These are phyloP conservation scores for Clunio marinus DNA, from an alignment of 2,888 invertebrate species.

Conservation along the genomic window DNA sequence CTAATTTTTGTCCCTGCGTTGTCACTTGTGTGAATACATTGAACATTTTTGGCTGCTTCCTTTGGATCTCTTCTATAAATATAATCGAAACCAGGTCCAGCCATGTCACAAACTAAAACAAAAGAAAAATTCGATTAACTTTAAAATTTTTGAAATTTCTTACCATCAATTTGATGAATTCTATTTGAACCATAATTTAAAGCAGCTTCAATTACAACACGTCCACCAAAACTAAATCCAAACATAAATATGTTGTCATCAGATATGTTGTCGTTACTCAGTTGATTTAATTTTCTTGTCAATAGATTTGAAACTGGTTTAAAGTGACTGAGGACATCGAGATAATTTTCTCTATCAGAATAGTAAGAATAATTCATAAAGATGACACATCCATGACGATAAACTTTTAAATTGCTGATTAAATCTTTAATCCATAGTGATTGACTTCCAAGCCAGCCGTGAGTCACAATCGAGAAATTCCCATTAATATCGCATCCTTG, in stretches of 20 bases:
- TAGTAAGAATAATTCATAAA: slow-evolving; percentile 43
- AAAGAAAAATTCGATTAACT: neutral
- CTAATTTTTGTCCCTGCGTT: slow-evolving; percentile 43
- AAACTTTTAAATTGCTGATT: slow-evolving; percentile 40
- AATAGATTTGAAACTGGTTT: slow-evolving; percentile 41
- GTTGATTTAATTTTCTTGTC: slow-evolving; percentile 41
- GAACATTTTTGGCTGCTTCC: slow-evolving; percentile 43
- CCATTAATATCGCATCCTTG: slow-evolving; percentile 45
- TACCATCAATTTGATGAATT: neutral
- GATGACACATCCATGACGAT: slow-evolving; percentile 43
- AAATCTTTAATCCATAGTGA: neutral
- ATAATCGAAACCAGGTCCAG: slow-evolving; percentile 43
- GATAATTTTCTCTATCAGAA: slow-evolving; percentile 42
- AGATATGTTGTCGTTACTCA: slow-evolving; percentile 41
- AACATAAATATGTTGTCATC: slow-evolving; percentile 43
- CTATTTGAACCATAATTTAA: slow-evolving; percentile 40
- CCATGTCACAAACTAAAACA: slow-evolving; percentile 43
- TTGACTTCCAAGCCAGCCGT: slow-evolving; percentile 49
- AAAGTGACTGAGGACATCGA: slow-evolving; percentile 41
- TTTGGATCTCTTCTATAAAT: slow-evolving; percentile 39
- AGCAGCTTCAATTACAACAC: slow-evolving; percentile 43
- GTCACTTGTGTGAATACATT: slow-evolving; percentile 43
- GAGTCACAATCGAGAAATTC: slow-evolving; percentile 47
- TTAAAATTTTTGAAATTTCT: neutral
- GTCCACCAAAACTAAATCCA: slow-evolving; percentile 43